Conservation (phyloP, 2,113 vertebrate species). For the Bostrychus sinensis region DNA sequence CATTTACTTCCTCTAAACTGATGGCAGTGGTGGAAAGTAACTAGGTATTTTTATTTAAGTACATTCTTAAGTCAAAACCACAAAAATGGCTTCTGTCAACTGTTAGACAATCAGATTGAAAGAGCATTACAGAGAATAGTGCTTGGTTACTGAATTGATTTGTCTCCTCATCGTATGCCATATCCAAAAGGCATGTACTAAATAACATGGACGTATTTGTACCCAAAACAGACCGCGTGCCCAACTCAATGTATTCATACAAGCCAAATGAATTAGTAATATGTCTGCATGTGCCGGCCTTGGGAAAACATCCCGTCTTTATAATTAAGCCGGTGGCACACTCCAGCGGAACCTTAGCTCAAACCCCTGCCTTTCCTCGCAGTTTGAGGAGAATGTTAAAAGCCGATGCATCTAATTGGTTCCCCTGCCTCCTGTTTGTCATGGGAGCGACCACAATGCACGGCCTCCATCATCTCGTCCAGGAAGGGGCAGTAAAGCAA, state of each 20-base stretch:
- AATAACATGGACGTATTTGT: slow-evolving; percentile 3
- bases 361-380: slow-evolving; percentile 36
- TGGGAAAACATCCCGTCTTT: slow-evolving; percentile 55
- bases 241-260: slow-evolving; percentile 47
- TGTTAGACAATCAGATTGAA: not conserved
- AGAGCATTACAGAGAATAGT: too few relatives aligned
- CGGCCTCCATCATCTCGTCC: slow-evolving; percentile 37
- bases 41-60: too few relatives aligned
- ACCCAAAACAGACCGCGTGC: slow-evolving; percentile 15
- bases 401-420: slow-evolving; percentile 68
- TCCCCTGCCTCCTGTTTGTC: slow-evolving; percentile 74
- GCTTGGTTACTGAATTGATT: not conserved
- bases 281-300: slow-evolving; percentile 51
- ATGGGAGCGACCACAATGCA: slow-evolving; percentile 51
- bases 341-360: slow-evolving; percentile 19
- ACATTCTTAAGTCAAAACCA: too few relatives aligned
- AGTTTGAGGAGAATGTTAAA: slow-evolving; percentile 61
- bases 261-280: slow-evolving; percentile 62
- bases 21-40: too few relatives aligned
- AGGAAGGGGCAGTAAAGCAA: slow-evolving; percentile 28
- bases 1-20: too few relatives aligned
- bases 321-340: slow-evolving; percentile 65
- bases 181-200: slow-evolving; percentile 9
- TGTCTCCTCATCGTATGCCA: not conserved
- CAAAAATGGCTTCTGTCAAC: not conserved